Base-by-base conservation (phyloP, 2,113 vertebrate species). In the Tragelaphus imberbis region DNA sequence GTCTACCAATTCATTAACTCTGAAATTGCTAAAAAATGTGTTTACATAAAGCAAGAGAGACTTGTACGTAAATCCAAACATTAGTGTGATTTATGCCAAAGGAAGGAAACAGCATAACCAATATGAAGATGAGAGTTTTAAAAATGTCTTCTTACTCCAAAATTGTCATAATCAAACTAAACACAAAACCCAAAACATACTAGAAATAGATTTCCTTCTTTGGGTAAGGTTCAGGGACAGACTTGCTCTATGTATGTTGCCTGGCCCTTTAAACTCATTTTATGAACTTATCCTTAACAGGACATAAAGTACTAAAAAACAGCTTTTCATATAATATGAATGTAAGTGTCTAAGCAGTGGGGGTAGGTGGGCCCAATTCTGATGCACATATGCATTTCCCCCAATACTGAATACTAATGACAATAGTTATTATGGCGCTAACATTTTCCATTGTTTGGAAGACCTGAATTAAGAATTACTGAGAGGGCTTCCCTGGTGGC, bases 401-500 rank as follows among this genome's bases (percentile, higher is more conserved):
- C 53, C 92, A 96, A 95, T 86, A 86, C 17, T 84, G 40, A 96
- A 91, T 79, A 94, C 63, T 61, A 82, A 79, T 44, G 56, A 92
- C 53, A 81, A 56, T 1, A 91, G 11, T 7, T 7, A 81, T 81
- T 28, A 79, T 17, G 30, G 71, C 27, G 19, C 13, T 91, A 17
- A 95, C 28, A 27, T 84, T 88, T 95, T 79, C 79, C 82, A 14
- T 92, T 89, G 9, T 81, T 90, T 86, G 59, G 47, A 92, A 12
- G 25, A 53, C 44, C 19, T 85, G n/a, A 81, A 89, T 56, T 88
- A 88, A 91, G 88, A 81, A 63, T 44, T 53, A 93, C 9, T 75
- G 23, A 51, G 16, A 40, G 10, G 68, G 68, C 68, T 75, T 75
- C n/a, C 68, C 68, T 12, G n/a, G 19, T 71, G n/a, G n/a, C 5